A percentile compares a stretch with the other conserved stretches of the same genome.
Conservation (phyloP, 2,797 vertebrate genomes). For the Sebastes diaconus region DNA sequence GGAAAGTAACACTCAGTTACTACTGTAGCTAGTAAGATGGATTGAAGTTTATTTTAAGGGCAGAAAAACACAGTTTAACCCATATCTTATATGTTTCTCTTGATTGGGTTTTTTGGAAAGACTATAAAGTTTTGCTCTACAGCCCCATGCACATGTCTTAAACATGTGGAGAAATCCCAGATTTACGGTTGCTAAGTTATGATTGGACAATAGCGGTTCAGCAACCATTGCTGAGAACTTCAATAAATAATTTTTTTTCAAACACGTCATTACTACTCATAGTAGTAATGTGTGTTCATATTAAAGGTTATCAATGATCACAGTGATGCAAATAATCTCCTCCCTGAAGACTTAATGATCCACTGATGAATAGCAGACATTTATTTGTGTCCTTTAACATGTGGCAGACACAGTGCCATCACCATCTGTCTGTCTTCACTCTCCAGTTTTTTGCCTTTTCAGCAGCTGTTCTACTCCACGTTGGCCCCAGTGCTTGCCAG, state of each 20-base stretch:
- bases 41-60: not conserved
- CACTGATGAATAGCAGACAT: constrained; percentile 40
- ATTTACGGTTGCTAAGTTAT: not conserved
- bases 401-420: constrained; percentile 36
- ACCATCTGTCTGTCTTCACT: constrained; percentile 62
- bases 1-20: not conserved
- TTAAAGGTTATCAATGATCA: not conserved
- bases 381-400: constrained; percentile 44
- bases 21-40: not conserved
- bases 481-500: constrained; percentile 24
- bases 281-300: not conserved
- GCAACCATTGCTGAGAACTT: not conserved
- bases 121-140: not conserved
- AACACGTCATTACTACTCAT: not conserved
- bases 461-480: constrained; percentile 52
- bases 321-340: constrained; percentile 3
- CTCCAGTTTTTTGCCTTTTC: constrained; percentile 34
- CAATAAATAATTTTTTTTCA: not conserved
- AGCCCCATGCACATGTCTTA: not conserved
- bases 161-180: not conserved
- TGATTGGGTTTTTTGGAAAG: not conserved
- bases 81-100: too few species aligned
- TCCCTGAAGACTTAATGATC: constrained; percentile 24
- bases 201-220: not conserved
- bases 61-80: too few species aligned